Evolutionary conservation across 2,113 vertebrate species (phyloP), one percentile per base, ranked within the genome.

Genomic region (Oncorhynchus keta): DNA sequence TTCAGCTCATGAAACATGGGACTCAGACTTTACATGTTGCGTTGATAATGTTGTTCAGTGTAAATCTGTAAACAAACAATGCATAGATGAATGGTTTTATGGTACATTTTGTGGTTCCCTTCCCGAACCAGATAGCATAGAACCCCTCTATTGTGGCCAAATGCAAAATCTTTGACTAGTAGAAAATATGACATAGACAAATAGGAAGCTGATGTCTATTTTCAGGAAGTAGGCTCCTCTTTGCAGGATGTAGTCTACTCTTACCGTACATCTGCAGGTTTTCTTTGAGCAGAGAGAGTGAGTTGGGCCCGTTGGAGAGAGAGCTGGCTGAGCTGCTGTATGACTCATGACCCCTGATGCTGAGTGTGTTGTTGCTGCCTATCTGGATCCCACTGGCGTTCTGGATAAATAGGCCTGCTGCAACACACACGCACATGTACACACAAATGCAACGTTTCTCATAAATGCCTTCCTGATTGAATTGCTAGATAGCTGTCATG

Each of bases 341-440:
- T 1, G 68, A 22, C 0, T 92, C 92, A 6, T 20, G 59, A 61
- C 68, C 35, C 59, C 78, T 67, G 61, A 93, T 84, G 20, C 71
- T 83, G 85, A 94, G 86, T 0, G 1, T 81, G 87, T 94, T 94
- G 88, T 92, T 84, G 84, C 81, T 87, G n/a, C 93, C 93, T 7
- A 94, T 94, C 76, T 94, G 93, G 83, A 94, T 89, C 30, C 88
- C 90, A 1, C 87, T 91, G 76, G 93, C 90, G 57, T 92, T 88
- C 0, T 78, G 73, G 83, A 94, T 93, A 83, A 32, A 80, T 13
- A 93, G 68, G 26, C 83, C 76, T 16, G 71, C 88, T 89, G 67
- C 8, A 76, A 72, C 3, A 49, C 59, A 45, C 51, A 68, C 5
- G 16, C 22, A 72, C 30, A 72, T 14, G 48, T 7, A 32, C 69